Base-by-base conservation (phyloP, 2,113 vertebrate species). In the Scalopus aquaticus region DNA sequence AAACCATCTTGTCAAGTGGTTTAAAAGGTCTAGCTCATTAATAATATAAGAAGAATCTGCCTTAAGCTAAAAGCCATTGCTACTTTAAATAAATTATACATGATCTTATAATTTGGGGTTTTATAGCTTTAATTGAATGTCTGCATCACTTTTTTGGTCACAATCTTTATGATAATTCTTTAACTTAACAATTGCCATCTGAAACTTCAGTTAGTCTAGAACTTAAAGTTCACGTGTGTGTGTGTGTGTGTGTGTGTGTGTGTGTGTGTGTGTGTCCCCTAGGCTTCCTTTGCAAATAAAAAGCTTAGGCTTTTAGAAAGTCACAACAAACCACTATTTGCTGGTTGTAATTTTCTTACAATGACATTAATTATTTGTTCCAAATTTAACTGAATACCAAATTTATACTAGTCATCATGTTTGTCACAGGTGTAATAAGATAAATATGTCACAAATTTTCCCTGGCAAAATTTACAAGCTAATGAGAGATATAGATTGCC, bases 71-170 rank as follows among this genome's bases (percentile, higher is more conserved):
- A 96, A 91, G 94, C 92, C 67, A 92, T 46, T 95, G 58, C 83
- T 82, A 95, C 67, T 95, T 95, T 85, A 88, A 80, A 93, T 93
- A 92, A 90, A 96, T 97, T 95, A 89, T 76, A 93, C 42, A 86
- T 69, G 32, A 94, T 94, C 67, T 88, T 95, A 58, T 76, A 95
- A 88, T 80, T 82, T 90, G 1, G 24, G 58, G 64, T 88, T 95
- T 93, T 96, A 78, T 49, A 94, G 69, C 91, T 96, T 94, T 97
- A 95, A 97, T 97, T 97, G 91, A 92, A 97, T 92, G 78, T 88
- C 95, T 97, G 44, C 37, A 88, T 54, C 78, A 88, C 35, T 94
- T 95, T 92, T 37, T 96, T 92, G 92, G 92, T 97, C 90, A 95
- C 12, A 69, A 60, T 35, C 54, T 95, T 93, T 84, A 97, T 95